Base-by-base conservation (phyloP, 2,113 vertebrate species). In the Odontesthes bonariensis region DNA sequence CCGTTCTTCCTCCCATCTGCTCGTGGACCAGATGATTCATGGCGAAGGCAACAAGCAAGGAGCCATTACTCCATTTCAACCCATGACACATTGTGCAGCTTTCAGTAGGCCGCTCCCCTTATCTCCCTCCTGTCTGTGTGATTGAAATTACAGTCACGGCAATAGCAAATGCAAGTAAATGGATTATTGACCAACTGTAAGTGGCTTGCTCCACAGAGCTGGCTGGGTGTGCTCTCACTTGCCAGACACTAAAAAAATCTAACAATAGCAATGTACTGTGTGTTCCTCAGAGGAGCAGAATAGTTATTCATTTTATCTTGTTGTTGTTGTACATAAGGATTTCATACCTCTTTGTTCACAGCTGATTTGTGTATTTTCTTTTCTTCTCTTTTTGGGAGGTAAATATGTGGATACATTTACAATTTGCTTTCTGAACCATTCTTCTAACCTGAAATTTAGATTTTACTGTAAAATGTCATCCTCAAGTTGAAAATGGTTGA, bases 131-230 rank as follows among this genome's bases (percentile, higher is more conserved):
- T 59, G 79, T 74, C 75, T 61, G 56, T 71, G 85, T 82, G 76
- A 90, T 82, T 89, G 79, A 82, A 87, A 91, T 86, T 79, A 76
- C 82, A 81, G 70, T 82, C 86, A 87, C 61, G 79, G 65, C 81
- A 81, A 80, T 81, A 81, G 81, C 69, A 81, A 46, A 82, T 73
- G 75, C 79, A 84, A 83, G 79, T 84, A 89, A 91, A 89, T 86
- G 85, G 88, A 89, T 90, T 92, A 88, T 87, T 83, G 84, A 89
- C 73, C 77, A 78, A 85, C 75, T 85, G 82, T 82, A 82, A 88
- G 85, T 74, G 63, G 73, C 51, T 83, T 55, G 13, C 73, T 83
- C 60, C 58, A 44, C 69, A 69, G 74, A 69, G 70, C 56, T 75
- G 55, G 57, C 77, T 64, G 35, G 63, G 54, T 70, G 64, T 65